Conservation (phyloP, 2,888 invertebrate species). For the Thysanoteuthis rhombus region DNA sequence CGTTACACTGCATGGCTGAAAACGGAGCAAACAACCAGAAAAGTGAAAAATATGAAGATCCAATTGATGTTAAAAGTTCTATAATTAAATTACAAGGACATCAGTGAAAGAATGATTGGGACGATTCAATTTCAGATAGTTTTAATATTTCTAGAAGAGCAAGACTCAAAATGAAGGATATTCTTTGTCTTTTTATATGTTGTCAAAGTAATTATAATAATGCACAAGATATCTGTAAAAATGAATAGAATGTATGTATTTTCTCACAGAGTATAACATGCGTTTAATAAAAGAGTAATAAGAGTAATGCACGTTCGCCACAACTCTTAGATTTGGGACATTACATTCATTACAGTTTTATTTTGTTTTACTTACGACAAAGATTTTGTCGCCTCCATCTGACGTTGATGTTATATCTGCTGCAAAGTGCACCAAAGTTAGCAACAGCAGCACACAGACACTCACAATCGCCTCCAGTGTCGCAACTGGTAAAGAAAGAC, state of each 20-base stretch:
- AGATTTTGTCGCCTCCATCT: slow-evolving; percentile 83
- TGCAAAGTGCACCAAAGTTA: slow-evolving; percentile 86
- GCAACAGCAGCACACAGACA: slow-evolving; percentile 89
- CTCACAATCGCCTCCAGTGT: slow-evolving; percentile 87
- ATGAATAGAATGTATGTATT: too few species aligned
- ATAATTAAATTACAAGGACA: too few species aligned
- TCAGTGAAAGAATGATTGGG: too few species aligned
- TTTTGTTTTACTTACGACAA: slow-evolving; percentile 79
- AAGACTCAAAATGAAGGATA: not conserved
- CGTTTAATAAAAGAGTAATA: too few species aligned
- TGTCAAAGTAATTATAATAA: not conserved
- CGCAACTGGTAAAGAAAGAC: slow-evolving; percentile 74
- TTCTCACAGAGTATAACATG: too few species aligned
- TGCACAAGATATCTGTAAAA: not conserved
- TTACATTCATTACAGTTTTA: not conserved
- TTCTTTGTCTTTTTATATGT: not conserved
- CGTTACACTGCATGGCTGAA: slow-evolving; percentile 86
- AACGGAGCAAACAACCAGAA: not conserved
- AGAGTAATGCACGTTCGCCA: too few species aligned
- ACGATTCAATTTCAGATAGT: too few species aligned
- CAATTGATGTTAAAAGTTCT: too few species aligned
- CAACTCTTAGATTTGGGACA: not conserved
- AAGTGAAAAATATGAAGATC: not conserved
- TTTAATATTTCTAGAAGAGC: too few species aligned
- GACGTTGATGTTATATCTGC: slow-evolving; percentile 76